Evolutionary conservation across 2,888 invertebrate genomes (phyloP), one percentile per base, ranked within the genome.

Genomic region (Tachystola acroxantha): DNA sequence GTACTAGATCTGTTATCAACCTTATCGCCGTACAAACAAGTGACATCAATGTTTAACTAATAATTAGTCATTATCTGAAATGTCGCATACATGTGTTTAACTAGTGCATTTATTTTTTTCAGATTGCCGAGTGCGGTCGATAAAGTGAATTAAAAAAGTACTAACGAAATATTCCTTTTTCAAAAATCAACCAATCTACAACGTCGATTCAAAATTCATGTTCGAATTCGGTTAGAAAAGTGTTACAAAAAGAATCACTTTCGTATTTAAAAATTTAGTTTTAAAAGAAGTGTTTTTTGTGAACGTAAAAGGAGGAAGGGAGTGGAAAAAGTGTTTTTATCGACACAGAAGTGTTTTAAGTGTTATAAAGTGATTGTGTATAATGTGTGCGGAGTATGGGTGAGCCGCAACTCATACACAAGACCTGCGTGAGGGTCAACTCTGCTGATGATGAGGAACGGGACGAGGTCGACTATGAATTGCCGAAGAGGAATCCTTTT

Each of bases 321-420:
- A 16, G 6, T 16, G 16, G 3, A 4, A 16, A 16, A 16, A 16
- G 16, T 16, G 16, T 4, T 16, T 16, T 16, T 16, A 6, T 16
- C 16, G 6, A 16, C 16, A 3, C 16, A 4, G 16, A 16, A 16
- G 3, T 16, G 16, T 16, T 3, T 16, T 16, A 16, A 16, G 16
- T 16, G 16, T 4, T 44, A 45, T 51, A 46, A 36, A 35, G 26
- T 29, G 40, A 42, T 40, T 37, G 62, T 65, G 69, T 77, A 79
- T 79, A 48, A 85, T 86, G 85, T 63, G 73, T 71, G 61, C 64
- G 43, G 80, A 78, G 57, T 80, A 86, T 86, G 85, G 80, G 62
- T 84, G 84, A 85, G 40, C 58, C 58, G 40, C 61, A 65, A 52
- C 59, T 63, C 39, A 68, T 82, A 47, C 82, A 86, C 48, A 84